Evolutionary conservation across 2,797 vertebrate genomes (phyloP).

Genomic region (Melanotaenia nigrans): DNA sequence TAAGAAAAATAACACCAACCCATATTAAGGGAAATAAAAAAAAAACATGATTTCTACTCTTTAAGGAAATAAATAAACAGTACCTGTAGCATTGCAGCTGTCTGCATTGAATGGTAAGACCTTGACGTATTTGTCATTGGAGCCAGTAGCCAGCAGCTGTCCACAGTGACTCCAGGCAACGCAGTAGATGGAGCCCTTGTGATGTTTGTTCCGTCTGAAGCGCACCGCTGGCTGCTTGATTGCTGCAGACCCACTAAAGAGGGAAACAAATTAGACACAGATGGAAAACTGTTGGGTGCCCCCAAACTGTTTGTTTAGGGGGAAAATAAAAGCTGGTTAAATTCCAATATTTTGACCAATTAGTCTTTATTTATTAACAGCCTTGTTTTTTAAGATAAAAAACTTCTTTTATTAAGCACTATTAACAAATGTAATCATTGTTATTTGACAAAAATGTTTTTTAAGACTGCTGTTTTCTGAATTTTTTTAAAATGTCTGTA

Average conservation of each 20-base stretch:
- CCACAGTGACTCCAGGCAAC: constrained; percentile 98
- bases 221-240: constrained; percentile 89
- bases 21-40: background rate
- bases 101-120: constrained; percentile 96
- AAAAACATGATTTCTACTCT: too few species aligned
- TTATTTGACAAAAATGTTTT: background rate
- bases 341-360: background rate
- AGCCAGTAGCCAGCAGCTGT: constrained; percentile 94
- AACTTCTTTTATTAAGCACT: background rate
- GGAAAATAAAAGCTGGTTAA: background rate
- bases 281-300: background rate
- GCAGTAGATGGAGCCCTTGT: constrained; percentile 99
- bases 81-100: constrained; percentile 96
- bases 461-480: too few species aligned
- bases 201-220: constrained; percentile 98
- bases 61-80: background rate
- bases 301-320: background rate
- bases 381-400: background rate
- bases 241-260: constrained; percentile 78
- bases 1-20: background rate
- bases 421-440: background rate
- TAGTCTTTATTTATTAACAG: background rate
- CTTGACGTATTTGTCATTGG: constrained; percentile 98
- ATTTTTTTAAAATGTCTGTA: too few species aligned
- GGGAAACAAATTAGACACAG: background rate